A percentile compares a stretch with the other conserved stretches of the same genome.
These are phyloP conservation scores for Acrocephalus kingi DNA, from an alignment of 2,113 vertebrate species.

Conservation along the genomic window DNA sequence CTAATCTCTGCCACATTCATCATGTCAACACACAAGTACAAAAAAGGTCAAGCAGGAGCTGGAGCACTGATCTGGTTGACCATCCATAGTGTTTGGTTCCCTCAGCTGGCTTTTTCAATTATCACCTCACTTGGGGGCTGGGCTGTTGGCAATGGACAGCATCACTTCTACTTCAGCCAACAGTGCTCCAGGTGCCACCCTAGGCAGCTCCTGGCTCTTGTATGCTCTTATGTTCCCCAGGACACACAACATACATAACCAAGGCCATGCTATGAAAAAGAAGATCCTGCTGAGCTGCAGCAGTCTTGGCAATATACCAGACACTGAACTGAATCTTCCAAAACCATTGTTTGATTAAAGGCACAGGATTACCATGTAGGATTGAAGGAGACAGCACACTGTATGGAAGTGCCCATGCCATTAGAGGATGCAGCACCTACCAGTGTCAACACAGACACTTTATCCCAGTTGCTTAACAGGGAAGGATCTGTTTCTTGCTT, in stretches of 20 bases:
- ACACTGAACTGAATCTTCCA: neutral
- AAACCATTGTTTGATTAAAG: neutral
- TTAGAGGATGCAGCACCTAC: neutral
- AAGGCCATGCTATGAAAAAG: neutral
- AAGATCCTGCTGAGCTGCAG: neutral
- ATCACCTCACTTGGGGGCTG: neutral
- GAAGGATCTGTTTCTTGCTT: neutral
- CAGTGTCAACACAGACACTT: neutral
- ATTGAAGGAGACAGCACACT: neutral
- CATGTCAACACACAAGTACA: neutral
- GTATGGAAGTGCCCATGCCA: neutral
- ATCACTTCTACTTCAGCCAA: neutral
- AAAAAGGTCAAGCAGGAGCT: neutral
- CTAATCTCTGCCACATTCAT: neutral
- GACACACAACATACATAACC: neutral
- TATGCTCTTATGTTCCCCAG: fast-evolving
- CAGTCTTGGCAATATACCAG: neutral
- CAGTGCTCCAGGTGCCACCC: neutral
- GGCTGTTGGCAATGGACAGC: neutral
- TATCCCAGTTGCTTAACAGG: neutral
- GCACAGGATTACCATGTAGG: neutral
- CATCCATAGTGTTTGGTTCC: neutral
- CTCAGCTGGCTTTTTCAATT: neutral
- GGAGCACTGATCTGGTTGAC: neutral
- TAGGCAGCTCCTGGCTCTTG: neutral